Percentiles rank a stretch among this genome's conserved stretches.
phyloP scores from a whole-genome alignment of 2,113 vertebrate genomes.

The Triplophysa tibetana region DNA sequence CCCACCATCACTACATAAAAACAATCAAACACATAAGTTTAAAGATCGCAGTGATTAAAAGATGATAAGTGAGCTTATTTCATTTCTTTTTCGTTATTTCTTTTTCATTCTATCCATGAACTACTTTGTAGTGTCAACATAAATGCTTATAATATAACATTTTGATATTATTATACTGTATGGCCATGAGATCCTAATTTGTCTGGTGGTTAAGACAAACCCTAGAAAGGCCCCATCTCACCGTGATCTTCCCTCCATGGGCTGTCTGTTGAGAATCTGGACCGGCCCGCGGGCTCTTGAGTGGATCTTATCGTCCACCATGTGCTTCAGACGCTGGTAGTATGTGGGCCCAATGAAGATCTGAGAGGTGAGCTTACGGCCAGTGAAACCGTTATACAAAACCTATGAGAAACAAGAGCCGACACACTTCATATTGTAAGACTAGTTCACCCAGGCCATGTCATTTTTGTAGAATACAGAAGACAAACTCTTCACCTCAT shows the following conservation, averaged over 20 bases:
- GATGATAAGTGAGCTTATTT: too few species aligned
- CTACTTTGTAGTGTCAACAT: background rate
- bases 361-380: slow-evolving; percentile 96
- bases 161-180: background rate
- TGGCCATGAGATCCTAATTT: background rate
- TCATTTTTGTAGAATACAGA: background rate
- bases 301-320: slow-evolving; percentile 99
- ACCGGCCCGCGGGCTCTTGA: slow-evolving; percentile 95
- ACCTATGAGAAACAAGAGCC: slow-evolving; percentile 72
- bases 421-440: background rate
- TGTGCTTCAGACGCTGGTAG: slow-evolving; percentile 96
- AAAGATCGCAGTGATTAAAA: too few species aligned
- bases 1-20: slow-evolving; percentile 84
- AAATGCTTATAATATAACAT: background rate
- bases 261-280: slow-evolving; percentile 97
- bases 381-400: slow-evolving; percentile 96
- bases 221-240: slow-evolving; percentile 64
- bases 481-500: slow-evolving; percentile 79
- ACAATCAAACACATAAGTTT: background rate
- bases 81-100: too few species aligned
- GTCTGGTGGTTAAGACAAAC: background rate
- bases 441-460: background rate
- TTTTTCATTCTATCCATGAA: too few species aligned
- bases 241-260: slow-evolving; percentile 98
- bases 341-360: slow-evolving; percentile 98